Conservation (phyloP, 2,797 vertebrate genomes). For the Rachycentron canadum region DNA sequence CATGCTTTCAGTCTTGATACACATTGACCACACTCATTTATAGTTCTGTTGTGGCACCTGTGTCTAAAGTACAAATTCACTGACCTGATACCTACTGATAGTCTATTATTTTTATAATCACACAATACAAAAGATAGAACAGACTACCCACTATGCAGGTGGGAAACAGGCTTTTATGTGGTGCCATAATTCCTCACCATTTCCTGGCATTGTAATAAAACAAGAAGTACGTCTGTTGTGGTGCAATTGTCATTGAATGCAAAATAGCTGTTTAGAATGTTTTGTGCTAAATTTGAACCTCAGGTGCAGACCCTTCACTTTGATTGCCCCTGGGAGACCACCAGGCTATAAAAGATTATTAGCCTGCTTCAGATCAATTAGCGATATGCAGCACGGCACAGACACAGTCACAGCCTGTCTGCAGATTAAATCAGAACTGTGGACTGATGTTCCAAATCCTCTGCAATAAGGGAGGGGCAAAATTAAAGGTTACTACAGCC, state of each 20-base stretch:
- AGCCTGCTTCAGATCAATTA: conserved; percentile 62
- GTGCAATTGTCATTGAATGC: conserved; percentile 42
- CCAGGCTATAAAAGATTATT: conserved; percentile 67
- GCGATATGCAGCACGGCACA: conserved; percentile 38
- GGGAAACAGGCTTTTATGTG: conserved; percentile 20
- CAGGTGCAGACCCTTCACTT: conserved; percentile 39
- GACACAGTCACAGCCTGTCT: conserved; percentile 24
- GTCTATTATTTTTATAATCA: conserved; percentile 14
- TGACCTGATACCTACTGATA: not conserved
- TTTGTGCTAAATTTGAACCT: conserved; percentile 49
- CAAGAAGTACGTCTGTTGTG: conserved; percentile 40
- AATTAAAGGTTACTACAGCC: conserved; percentile 37
- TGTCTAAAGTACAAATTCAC: not conserved
- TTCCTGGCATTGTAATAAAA: conserved; percentile 33
- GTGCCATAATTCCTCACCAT: conserved; percentile 20
- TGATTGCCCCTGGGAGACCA: conserved; percentile 43
- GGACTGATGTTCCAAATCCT: conserved; percentile 42
- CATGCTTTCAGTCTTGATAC: not conserved
- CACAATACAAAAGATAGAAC: not conserved
- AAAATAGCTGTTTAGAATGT: conserved; percentile 34
- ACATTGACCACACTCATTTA: not conserved
- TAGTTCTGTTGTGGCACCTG: not conserved
- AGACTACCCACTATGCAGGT: conserved; percentile 1
- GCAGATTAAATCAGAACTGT: conserved; percentile 58
- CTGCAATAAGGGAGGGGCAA: not conserved